A percentile compares a stretch with the other conserved stretches of the same genome.
Conservation (phyloP, 2,113 vertebrate species). For the Erythrolamprus reginae region DNA sequence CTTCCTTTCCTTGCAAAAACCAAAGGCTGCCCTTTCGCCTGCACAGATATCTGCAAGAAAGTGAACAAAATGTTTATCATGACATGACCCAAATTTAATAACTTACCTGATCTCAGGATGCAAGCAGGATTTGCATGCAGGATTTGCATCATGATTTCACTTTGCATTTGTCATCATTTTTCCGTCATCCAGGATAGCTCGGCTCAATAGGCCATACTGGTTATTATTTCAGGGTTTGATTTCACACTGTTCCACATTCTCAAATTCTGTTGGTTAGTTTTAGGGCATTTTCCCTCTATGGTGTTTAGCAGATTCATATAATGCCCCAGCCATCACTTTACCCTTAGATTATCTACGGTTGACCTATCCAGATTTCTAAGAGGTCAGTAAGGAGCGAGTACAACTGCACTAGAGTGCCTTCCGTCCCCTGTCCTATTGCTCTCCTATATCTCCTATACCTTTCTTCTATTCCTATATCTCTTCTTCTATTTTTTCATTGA, state of each 20-base stretch:
- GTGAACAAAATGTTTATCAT: background rate
- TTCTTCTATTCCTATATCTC: no score
- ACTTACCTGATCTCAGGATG: background rate
- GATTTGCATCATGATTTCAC: background rate
- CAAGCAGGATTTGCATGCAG: background rate
- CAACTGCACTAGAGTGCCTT: no score
- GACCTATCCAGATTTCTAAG: no score
- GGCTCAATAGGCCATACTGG: background rate
- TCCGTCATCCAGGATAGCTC: background rate
- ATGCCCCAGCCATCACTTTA: background rate
- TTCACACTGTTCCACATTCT: background rate
- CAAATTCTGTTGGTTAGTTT: background rate
- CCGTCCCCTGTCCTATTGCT: no score
- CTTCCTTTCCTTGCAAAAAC: background rate
- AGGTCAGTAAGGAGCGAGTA: no score
- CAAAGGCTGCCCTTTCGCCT: background rate
- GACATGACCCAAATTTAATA: background rate
- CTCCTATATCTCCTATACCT: no score
- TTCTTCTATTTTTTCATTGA: no score
- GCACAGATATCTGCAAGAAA: background rate
- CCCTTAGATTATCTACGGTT: no score
- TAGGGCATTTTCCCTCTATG: background rate
- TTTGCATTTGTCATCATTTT: background rate
- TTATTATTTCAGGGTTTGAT: background rate
- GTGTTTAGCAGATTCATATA: background rate